These are phyloP conservation scores for Chionodraco myersi DNA, from an alignment of 2,113 vertebrate species.

Conservation along the genomic window DNA sequence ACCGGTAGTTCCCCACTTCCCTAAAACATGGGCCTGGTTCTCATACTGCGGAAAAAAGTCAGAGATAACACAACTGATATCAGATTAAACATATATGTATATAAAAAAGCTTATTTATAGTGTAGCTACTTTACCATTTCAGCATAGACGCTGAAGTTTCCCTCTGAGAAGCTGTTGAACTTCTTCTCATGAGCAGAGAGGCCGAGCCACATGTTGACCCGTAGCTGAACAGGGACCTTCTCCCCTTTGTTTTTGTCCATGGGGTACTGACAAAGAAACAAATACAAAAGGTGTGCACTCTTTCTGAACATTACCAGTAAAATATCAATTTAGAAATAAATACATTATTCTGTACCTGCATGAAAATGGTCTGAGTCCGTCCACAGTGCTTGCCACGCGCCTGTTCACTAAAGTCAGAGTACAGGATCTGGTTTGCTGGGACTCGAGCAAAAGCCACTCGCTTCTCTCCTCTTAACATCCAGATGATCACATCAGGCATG, in stretches of 20 bases:
- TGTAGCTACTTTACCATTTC: constrained; percentile 85
- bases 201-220: constrained; percentile 96
- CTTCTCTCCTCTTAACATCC: constrained; percentile 97
- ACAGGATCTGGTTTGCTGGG: constrained; percentile 91
- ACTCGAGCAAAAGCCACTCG: constrained; percentile 91
- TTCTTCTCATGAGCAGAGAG: constrained; percentile 91
- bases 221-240: constrained; percentile 90
- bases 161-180: constrained; percentile 91
- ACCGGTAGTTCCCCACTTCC: constrained; percentile 96
- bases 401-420: constrained; percentile 86
- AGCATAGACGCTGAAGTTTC: constrained; percentile 93
- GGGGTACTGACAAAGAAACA: constrained; percentile 87
- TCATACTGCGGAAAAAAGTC: constrained; percentile 87
- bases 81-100: not conserved
- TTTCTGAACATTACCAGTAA: not conserved
- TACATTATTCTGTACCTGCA: constrained; percentile 86
- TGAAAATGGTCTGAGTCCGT: constrained; percentile 90
- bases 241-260: constrained; percentile 89
- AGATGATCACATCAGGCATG: constrained; percentile 97
- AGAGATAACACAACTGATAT: not conserved
- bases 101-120: not conserved
- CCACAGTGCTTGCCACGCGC: constrained; percentile 93
- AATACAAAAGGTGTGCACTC: not conserved
- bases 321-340: not conserved
- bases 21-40: constrained; percentile 94